phyloP scores from a whole-genome alignment of 2,113 vertebrate species.

The Strix uralensis region DNA sequence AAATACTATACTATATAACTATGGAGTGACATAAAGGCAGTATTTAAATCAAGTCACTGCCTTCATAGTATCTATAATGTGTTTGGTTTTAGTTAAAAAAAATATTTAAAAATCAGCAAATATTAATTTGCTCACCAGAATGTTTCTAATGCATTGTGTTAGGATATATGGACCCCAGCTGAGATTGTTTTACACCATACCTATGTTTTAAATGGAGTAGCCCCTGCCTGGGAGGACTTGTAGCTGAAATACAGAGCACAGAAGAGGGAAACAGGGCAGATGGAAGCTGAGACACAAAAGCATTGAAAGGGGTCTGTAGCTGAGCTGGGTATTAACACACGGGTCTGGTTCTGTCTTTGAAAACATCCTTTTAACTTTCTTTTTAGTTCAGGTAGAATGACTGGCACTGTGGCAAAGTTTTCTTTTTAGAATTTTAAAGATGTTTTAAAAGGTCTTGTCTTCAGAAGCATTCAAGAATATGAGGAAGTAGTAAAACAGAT shows the following conservation, averaged over 20 bases:
- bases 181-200: background rate
- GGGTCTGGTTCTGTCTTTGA: background rate
- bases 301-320: background rate
- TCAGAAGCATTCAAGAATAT: background rate
- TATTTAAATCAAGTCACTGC: background rate
- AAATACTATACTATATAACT: background rate
- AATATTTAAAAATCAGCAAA: background rate
- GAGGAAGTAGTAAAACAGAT: background rate
- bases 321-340: background rate
- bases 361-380: background rate
- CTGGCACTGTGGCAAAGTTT: background rate
- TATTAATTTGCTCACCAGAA: background rate
- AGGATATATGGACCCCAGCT: background rate
- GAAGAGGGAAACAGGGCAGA: background rate
- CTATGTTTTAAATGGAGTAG: background rate
- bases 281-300: background rate
- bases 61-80: background rate
- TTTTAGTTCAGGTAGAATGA: background rate
- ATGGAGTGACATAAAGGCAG: background rate
- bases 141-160: background rate
- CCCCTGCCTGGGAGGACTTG: background rate
- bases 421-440: background rate
- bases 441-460: background rate
- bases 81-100: background rate
- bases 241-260: background rate